phyloP scores from a whole-genome alignment of 2,888 invertebrate genomes.

The Geotrupes spiniger region DNA sequence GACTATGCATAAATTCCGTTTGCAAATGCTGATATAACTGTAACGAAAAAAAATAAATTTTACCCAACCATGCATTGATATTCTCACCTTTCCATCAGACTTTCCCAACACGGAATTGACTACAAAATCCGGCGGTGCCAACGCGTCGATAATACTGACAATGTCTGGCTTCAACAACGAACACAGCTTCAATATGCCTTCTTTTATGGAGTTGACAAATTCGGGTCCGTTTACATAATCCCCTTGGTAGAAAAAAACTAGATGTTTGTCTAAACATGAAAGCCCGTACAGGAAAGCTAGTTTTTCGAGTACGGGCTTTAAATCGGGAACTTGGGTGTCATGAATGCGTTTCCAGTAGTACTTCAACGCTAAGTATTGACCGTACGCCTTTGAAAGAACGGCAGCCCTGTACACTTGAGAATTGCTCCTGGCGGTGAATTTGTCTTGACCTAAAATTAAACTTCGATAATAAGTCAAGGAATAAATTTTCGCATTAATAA shows the following conservation, averaged over 20 bases:
- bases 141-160: slow-evolving; percentile 76
- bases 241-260: slow-evolving; percentile 62
- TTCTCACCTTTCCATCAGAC: slow-evolving; percentile 79
- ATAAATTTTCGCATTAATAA: no score
- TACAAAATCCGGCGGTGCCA: slow-evolving; percentile 88
- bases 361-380: slow-evolving; percentile 63
- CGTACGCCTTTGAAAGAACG: slow-evolving; percentile 72
- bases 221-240: slow-evolving; percentile 37
- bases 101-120: slow-evolving; percentile 82
- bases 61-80: slow-evolving; percentile 14
- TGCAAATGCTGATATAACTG: slow-evolving; percentile 75
- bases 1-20: slow-evolving; percentile 66
- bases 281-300: slow-evolving; percentile 58
- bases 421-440: slow-evolving; percentile 75
- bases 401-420: slow-evolving; percentile 80
- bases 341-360: slow-evolving; percentile 54
- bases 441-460: slow-evolving; percentile 49
- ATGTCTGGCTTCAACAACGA: slow-evolving; percentile 68
- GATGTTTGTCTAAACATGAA: slow-evolving; percentile 59
- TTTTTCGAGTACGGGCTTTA: slow-evolving; percentile 51
- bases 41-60: slow-evolving; percentile 28
- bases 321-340: slow-evolving; percentile 41
- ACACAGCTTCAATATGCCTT: slow-evolving; percentile 68
- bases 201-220: slow-evolving; percentile 62
- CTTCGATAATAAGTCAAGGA: neutral